Conservation (phyloP, 2,113 vertebrate genomes). For the Malaclemys terrapin region DNA sequence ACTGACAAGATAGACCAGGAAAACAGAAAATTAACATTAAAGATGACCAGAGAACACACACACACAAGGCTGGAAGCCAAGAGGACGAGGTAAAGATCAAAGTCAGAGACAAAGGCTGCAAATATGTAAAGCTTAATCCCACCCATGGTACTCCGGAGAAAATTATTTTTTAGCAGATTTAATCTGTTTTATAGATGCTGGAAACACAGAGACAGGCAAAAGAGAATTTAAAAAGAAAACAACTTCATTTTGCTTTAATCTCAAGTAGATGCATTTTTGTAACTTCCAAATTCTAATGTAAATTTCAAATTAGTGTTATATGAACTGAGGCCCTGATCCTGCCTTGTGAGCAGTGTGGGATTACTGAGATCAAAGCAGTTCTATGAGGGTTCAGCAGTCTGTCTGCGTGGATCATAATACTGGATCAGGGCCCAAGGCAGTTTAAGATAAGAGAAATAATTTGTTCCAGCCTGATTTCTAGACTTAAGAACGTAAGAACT, state of each 20-base stretch:
- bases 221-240: neutral
- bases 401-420: neutral
- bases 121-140: slow-evolving; percentile 29
- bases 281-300: neutral
- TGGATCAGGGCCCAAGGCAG: neutral
- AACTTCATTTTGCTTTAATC: neutral
- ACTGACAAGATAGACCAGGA: neutral
- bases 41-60: neutral
- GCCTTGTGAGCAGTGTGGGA: neutral
- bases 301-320: neutral
- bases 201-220: neutral
- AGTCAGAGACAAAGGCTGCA: neutral
- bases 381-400: neutral
- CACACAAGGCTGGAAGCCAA: neutral
- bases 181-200: neutral
- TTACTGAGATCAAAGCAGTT: neutral
- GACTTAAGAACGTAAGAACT: too few species aligned
- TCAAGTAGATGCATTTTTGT: neutral
- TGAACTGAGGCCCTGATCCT: neutral
- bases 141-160: neutral
- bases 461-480: neutral
- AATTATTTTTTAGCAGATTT: neutral
- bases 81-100: neutral
- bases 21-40: neutral
- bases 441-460: neutral